Evolutionary conservation across 1,140 invertebrate species (phyloP), one percentile per base, ranked within the genome.

Genomic region (Bombus superbus): DNA sequence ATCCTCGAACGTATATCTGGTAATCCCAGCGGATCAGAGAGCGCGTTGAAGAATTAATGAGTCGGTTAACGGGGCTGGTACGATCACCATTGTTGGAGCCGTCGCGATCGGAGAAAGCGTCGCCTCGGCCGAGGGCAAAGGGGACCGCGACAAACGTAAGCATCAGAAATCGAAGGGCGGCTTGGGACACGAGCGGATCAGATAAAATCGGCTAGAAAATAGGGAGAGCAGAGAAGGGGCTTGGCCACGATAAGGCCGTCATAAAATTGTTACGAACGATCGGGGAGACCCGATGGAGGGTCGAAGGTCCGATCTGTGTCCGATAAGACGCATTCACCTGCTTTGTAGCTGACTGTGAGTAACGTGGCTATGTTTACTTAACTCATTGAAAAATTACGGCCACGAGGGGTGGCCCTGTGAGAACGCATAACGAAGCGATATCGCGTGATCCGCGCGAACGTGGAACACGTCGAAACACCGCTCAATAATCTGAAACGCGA

Each of bases 361-460:
- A 62, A 74, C 35, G 25, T n/a, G 62, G 1, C 5, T 32, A 53
- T 47, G 64, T 81, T 81, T 81, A 32, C 78, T 69, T 69, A 68
- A 86, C 62, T 81, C 84, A 81, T 86, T 86, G 79, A 86, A 81
- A 86, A 86, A 79, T 81, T 81, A 74, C 9, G 81, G n/a, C 44
- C 53, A 32, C 64, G 40, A n/a, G 68, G 38, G 15, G 44, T 42
- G 22, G 25, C n/a, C 57, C 53, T 6, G 25, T 6, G 8, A 22
- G n/a, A 15, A 9, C 15, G 18, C 47, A 15, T n/a, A 59, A 35
- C 53, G 32, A 22, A 32, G 5, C 35, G 35, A 35, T 73, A 40
- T 85, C 57, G 83, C 83, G 78, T 81, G 77, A 81, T 59, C 28
- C 83, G 44, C 2, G 15, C 35, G 28, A 22, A 22, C 76, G 42